Percentiles rank a stretch among this genome's conserved stretches.
Evolutionary conservation across 1,140 invertebrate genomes (phyloP).

Genomic region (Ptiloglossa arizonensis): DNA sequence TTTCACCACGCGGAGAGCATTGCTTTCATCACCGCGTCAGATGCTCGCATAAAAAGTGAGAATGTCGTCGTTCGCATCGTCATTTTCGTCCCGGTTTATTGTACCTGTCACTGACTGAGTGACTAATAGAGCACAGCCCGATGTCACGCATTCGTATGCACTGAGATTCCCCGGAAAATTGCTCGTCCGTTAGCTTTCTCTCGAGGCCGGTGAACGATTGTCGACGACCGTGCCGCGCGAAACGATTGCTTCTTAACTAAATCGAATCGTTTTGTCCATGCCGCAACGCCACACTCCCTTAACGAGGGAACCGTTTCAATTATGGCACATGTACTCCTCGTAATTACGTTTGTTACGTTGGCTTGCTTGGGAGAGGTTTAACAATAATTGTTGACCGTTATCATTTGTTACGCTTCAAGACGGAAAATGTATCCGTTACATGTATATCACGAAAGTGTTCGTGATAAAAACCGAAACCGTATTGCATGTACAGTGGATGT

Average conservation of each 20-base stretch:
- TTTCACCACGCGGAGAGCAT: background rate
- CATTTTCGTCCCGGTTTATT: slow-evolving; percentile 53
- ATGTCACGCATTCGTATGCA: slow-evolving; percentile 53
- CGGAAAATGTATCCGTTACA: slow-evolving; percentile 22
- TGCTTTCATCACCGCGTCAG: slow-evolving; percentile 26
- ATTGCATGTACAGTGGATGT: background rate
- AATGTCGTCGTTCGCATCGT: slow-evolving; percentile 42
- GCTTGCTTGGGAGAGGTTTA: slow-evolving; percentile 3
- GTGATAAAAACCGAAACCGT: slow-evolving; percentile 30
- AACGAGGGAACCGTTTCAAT: slow-evolving; percentile 27
- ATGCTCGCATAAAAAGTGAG: slow-evolving; percentile 57
- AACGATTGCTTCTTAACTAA: slow-evolving; percentile 29
- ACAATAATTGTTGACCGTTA: slow-evolving; percentile 40
- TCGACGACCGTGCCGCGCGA: too few relatives aligned
- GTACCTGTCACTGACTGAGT: slow-evolving; percentile 62
- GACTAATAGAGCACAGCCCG: slow-evolving; percentile 52
- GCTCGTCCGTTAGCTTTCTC: slow-evolving; percentile 61
- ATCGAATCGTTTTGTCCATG: slow-evolving; percentile 11
- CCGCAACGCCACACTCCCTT: background rate
- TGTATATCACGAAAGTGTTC: slow-evolving; percentile 21
- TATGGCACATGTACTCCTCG: background rate
- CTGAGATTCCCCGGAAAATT: slow-evolving; percentile 53
- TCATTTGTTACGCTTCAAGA: slow-evolving; percentile 57
- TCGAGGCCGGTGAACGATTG: slow-evolving; percentile 6
- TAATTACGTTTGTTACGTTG: slow-evolving; percentile 27